Evolutionary conservation across 1,140 invertebrate species (phyloP).

Genomic region (Ylistrum balloti): DNA sequence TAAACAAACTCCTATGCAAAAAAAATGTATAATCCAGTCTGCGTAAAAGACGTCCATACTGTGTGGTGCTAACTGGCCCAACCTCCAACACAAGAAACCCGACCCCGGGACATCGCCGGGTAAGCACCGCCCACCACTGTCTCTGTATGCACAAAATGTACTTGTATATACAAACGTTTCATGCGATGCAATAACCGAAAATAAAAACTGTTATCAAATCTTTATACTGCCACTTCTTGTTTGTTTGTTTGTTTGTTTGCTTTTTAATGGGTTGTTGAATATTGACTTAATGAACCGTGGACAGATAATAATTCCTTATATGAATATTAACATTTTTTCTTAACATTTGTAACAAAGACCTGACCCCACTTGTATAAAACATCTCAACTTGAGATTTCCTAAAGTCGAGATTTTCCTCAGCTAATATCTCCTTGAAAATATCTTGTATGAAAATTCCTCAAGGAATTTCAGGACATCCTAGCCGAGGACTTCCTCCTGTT

Average conservation of each 20-base stretch:
- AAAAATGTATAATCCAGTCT: not conserved
- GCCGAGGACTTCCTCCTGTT: no score
- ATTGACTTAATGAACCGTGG: no score
- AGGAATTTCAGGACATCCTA: no score
- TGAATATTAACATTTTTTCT: no score
- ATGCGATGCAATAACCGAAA: constrained; percentile 9
- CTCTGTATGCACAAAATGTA: constrained; percentile 11
- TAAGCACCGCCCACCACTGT: not conserved
- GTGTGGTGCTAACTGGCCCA: not conserved
- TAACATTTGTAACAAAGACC: no score
- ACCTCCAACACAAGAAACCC: not conserved
- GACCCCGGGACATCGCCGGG: not conserved
- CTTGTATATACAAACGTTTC: not conserved
- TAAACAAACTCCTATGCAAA: constrained; percentile 27
- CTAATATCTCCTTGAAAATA: no score
- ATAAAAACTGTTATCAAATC: not conserved
- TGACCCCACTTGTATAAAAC: no score
- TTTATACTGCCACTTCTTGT: not conserved
- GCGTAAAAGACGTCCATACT: not conserved
- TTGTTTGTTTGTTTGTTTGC: not conserved
- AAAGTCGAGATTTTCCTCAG: no score
- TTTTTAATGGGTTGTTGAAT: no score
- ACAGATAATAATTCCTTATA: no score
- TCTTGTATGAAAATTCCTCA: no score
- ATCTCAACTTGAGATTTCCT: no score